These are phyloP conservation scores for Drosophila putrida DNA, from an alignment of 2,888 invertebrate genomes.

Conservation along the genomic window DNA sequence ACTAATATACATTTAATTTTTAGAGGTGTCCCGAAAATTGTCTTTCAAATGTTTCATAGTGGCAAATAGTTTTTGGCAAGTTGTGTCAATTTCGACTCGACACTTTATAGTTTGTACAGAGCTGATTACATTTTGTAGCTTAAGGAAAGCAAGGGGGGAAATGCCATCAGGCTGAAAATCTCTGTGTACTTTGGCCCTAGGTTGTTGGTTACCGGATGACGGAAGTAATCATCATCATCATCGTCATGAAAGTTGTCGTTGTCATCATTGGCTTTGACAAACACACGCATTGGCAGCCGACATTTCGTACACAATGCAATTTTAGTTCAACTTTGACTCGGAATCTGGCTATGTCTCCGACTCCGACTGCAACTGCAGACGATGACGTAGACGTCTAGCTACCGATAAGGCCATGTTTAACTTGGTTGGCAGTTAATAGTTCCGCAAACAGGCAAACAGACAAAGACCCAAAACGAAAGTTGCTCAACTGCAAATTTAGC, in stretches of 20 bases:
- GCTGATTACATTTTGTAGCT: conserved; percentile 10
- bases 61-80: neutral
- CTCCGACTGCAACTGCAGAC: conserved; percentile 16
- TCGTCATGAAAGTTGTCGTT: conserved; percentile 38
- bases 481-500: conserved; percentile 51
- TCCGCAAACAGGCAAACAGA: conserved; percentile 50
- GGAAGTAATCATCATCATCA: conserved; percentile 68
- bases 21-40: neutral
- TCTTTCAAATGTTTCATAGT: neutral
- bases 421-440: conserved; percentile 62
- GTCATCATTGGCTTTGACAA: conserved; percentile 41
- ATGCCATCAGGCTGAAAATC: conserved; percentile 13
- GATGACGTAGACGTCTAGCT: conserved; percentile 42
- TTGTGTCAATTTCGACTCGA: neutral
- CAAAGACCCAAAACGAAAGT: conserved; percentile 55
- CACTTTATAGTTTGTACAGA: neutral
- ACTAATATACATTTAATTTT: no score
- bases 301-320: conserved; percentile 26
- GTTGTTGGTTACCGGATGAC: conserved; percentile 30
- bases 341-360: conserved; percentile 11
- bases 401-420: conserved; percentile 47
- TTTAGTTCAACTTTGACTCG: conserved; percentile 29
- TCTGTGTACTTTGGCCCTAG: conserved; percentile 9
- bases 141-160: conserved; percentile 2
- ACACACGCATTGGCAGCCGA: conserved; percentile 31